Evolutionary conservation across 1,140 invertebrate genomes (phyloP).

Genomic region (Ceratoteleas bidentatus): DNA sequence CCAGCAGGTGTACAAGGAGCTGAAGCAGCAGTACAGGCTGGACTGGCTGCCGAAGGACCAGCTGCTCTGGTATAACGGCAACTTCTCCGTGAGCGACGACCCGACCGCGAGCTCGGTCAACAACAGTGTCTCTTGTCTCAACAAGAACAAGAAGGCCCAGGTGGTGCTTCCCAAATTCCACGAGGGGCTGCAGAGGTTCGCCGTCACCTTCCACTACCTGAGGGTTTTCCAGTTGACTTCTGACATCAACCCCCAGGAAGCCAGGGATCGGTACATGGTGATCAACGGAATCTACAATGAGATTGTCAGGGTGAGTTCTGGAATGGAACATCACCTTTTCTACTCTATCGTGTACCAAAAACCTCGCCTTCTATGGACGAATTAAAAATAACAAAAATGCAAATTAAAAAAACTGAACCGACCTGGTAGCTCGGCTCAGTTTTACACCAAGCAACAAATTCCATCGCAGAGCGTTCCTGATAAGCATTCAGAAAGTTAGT

Average conservation of each 20-base stretch:
- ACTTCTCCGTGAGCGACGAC: slow-evolving; percentile 1
- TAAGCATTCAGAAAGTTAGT: too few relatives aligned
- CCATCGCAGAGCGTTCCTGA: too few relatives aligned
- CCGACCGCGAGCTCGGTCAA: background rate
- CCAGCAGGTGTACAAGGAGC: slow-evolving; percentile 76
- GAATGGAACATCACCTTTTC: slow-evolving; percentile 4
- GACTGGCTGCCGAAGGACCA: slow-evolving; percentile 79
- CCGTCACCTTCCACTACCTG: slow-evolving; percentile 78
- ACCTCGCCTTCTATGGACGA: too few relatives aligned
- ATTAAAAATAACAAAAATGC: too few relatives aligned
- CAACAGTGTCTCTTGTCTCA: slow-evolving; percentile 74
- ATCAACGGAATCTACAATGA: slow-evolving; percentile 76
- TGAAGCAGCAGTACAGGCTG: slow-evolving; percentile 75
- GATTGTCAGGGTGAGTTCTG: slow-evolving; percentile 71
- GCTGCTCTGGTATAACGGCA: slow-evolving; percentile 73
- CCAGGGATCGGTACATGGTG: slow-evolving; percentile 69
- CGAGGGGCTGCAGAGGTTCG: slow-evolving; percentile 78
- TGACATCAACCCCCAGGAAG: slow-evolving; percentile 69
- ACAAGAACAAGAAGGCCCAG: slow-evolving; percentile 78
- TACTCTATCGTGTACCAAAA: too few relatives aligned
- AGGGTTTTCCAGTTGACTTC: slow-evolving; percentile 70
- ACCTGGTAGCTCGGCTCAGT: too few relatives aligned
- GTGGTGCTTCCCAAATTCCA: slow-evolving; percentile 75
- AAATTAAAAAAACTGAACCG: too few relatives aligned
- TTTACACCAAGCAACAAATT: too few relatives aligned